Evolutionary conservation across 2,888 invertebrate species (phyloP).

Genomic region (Fragum whitleyi): DNA sequence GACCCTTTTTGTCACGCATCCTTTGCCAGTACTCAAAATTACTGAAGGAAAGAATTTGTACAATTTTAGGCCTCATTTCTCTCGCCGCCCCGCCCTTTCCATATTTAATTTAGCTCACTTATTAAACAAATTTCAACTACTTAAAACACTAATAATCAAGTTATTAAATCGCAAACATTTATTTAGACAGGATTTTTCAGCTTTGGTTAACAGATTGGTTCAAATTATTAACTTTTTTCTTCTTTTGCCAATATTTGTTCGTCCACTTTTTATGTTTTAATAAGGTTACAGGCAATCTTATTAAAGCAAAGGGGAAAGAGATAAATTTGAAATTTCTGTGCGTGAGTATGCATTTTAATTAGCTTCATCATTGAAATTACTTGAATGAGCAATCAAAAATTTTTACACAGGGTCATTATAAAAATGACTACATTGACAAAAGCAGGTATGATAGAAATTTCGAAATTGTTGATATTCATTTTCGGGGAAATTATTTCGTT

Average conservation of each 20-base stretch:
- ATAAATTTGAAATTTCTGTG: constrained; percentile 3
- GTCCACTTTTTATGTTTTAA: too few relatives aligned
- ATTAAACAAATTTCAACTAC: not conserved
- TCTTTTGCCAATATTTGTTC: too few relatives aligned
- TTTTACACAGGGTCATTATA: not conserved
- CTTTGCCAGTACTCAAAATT: not conserved
- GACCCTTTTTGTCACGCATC: not conserved
- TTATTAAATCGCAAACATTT: too few relatives aligned
- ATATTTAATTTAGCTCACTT: constrained; percentile 7
- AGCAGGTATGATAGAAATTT: too few relatives aligned
- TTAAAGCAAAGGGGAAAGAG: not conserved
- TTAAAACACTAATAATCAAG: too few relatives aligned
- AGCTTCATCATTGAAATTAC: constrained; percentile 13
- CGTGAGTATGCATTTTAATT: constrained; percentile 21
- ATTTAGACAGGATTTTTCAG: too few relatives aligned
- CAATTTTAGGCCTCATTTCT: constrained; percentile 13
- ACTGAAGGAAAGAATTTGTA: constrained; percentile 14
- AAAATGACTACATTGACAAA: not conserved
- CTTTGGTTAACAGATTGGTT: too few relatives aligned
- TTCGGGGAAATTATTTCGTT: too few relatives aligned
- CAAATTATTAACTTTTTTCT: too few relatives aligned
- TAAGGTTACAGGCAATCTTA: too few relatives aligned
- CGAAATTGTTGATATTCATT: too few relatives aligned
- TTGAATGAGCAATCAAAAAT: constrained; percentile 14
- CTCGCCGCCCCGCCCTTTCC: constrained; percentile 12